Evolutionary conservation across 2,113 vertebrate genomes (phyloP).

Genomic region (Myiozetetes cayanensis): DNA sequence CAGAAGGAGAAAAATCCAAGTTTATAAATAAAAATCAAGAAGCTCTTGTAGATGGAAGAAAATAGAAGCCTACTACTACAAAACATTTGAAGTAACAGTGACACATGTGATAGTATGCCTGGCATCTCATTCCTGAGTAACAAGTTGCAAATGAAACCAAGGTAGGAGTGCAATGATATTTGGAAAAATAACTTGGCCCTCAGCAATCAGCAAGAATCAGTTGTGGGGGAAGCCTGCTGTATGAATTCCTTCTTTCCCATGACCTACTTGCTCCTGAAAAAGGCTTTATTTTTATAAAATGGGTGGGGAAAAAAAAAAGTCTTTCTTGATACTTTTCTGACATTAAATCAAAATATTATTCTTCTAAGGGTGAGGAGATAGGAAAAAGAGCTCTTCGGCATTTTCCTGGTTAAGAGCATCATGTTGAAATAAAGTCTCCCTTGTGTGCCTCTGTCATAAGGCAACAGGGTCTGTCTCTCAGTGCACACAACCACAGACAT

Average conservation of each 20-base stretch:
- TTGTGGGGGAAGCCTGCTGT: neutral
- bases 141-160: neutral
- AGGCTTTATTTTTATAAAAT: neutral
- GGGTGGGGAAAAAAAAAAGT: fast-evolving
- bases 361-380: neutral
- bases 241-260: neutral
- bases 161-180: neutral
- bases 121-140: neutral
- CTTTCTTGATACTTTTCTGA: neutral
- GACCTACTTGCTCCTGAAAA: neutral
- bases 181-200: neutral
- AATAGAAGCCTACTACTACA: neutral
- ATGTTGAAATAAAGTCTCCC: neutral
- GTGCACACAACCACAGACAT: neutral
- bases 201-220: neutral
- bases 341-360: neutral
- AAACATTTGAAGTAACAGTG: neutral
- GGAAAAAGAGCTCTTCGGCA: neutral
- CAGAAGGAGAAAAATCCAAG: neutral
- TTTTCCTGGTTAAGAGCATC: neutral
- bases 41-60: neutral
- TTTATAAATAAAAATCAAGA: neutral
- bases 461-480: neutral
- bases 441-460: fast-evolving
- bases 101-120: neutral